Percentiles rank a stretch among this genome's conserved stretches.
Conservation (phyloP, 2,888 invertebrate genomes). For the Leptopilina drosophilae region DNA sequence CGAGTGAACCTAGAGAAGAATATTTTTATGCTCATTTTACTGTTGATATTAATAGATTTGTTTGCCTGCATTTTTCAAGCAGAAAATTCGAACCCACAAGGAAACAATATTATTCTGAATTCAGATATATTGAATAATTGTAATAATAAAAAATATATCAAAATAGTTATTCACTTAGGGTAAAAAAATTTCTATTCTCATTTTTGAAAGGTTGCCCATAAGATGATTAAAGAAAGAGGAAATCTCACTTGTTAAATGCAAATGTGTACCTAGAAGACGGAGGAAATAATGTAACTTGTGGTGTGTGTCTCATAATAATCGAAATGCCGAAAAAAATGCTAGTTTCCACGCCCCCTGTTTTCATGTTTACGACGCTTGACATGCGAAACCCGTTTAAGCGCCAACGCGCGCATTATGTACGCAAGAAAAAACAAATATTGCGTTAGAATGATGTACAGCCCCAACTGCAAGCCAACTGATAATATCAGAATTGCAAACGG, state of each 20-base stretch:
- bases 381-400: slow-evolving; percentile 39
- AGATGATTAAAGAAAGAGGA: slow-evolving; percentile 14
- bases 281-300: background rate
- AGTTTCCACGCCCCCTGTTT: slow-evolving; percentile 22
- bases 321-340: slow-evolving; percentile 34
- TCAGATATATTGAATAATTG: no score
- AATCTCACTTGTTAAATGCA: slow-evolving; percentile 26
- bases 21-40: background rate
- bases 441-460: slow-evolving; percentile 28
- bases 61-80: background rate
- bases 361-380: slow-evolving; percentile 10
- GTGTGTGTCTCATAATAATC: background rate
- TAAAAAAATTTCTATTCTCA: background rate
- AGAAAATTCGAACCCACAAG: background rate
- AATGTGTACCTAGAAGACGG: background rate
- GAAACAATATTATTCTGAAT: background rate
- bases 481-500: slow-evolving; percentile 38
- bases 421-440: slow-evolving; percentile 37
- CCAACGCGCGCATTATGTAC: slow-evolving; percentile 27
- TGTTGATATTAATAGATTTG: background rate
- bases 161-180: no score
- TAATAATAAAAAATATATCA: no score
- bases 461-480: slow-evolving; percentile 24
- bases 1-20: slow-evolving; percentile 6
- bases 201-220: background rate